A percentile compares a stretch with the other conserved stretches of the same genome.
phyloP scores from a whole-genome alignment of 2,113 vertebrate species.

The Prionailurus viverrinus region DNA sequence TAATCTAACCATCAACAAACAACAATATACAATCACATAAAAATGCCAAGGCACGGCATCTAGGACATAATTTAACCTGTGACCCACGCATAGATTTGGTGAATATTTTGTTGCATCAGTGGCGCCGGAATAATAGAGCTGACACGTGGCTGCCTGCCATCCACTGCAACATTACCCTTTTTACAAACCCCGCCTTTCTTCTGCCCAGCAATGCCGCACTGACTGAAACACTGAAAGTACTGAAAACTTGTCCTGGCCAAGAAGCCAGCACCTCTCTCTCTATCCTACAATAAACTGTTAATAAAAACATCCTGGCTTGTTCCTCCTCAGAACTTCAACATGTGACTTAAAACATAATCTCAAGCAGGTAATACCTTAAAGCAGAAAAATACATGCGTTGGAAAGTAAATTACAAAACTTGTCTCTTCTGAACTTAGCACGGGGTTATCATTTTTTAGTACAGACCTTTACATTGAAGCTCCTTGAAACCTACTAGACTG shows the following conservation, averaged over 20 bases:
- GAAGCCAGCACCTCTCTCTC: background rate
- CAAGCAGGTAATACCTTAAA: conserved; percentile 46
- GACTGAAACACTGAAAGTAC: background rate
- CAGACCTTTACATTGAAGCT: background rate
- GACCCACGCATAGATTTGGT: background rate
- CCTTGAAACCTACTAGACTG: background rate
- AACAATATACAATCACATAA: background rate
- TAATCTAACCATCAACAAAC: background rate
- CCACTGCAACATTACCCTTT: background rate
- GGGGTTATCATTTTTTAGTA: background rate
- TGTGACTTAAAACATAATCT: conserved; percentile 58
- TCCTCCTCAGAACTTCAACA: conserved; percentile 1
- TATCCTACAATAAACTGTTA: background rate
- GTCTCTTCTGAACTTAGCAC: conserved; percentile 13
- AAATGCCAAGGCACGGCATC: background rate
- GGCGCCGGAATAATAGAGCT: background rate
- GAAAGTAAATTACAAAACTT: conserved; percentile 5
- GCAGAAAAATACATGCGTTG: conserved; percentile 56
- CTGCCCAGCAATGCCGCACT: background rate
- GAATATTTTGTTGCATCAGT: background rate
- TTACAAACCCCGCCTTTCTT: background rate
- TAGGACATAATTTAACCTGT: background rate
- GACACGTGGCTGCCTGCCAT: background rate
- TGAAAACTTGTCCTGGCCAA: background rate
- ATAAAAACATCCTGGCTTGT: background rate